Evolutionary conservation across 2,113 vertebrate species (phyloP).

Genomic region (Nothobranchius furzeri): DNA sequence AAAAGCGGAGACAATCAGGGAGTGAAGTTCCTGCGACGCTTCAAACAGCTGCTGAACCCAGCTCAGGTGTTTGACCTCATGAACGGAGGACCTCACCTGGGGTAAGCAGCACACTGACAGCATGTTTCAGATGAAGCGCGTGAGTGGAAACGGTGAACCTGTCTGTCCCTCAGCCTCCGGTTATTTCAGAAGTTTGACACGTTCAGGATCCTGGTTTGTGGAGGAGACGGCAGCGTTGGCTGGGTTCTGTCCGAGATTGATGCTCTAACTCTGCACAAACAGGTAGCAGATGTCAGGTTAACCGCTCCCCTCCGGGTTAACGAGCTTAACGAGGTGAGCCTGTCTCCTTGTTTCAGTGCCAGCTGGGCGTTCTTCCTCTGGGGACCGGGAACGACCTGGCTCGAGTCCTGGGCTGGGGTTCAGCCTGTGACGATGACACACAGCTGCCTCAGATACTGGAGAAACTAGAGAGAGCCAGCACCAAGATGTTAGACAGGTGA

Average conservation of each 20-base stretch:
- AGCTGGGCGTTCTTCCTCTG: slow-evolving; percentile 93
- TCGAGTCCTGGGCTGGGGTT: slow-evolving; percentile 95
- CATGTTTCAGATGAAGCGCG: background rate
- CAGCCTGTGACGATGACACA: slow-evolving; percentile 93
- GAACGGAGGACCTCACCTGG: slow-evolving; percentile 97
- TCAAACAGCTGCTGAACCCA: slow-evolving; percentile 96
- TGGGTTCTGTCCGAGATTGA: slow-evolving; percentile 99
- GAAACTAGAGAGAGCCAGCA: slow-evolving; percentile 96
- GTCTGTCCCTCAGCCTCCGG: slow-evolving; percentile 80
- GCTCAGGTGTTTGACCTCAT: slow-evolving; percentile 98
- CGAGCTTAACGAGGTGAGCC: too few species aligned
- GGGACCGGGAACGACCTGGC: slow-evolving; percentile 97
- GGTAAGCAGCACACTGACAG: slow-evolving; percentile 76
- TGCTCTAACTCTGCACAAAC: slow-evolving; percentile 92
- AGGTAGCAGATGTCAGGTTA: slow-evolving; percentile 68
- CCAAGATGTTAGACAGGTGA: slow-evolving; percentile 97
- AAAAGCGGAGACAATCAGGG: slow-evolving; percentile 99
- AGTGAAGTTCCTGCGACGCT: slow-evolving; percentile 93
- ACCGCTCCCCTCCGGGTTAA: too few species aligned
- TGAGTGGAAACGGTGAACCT: background rate
- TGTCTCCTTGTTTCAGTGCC: slow-evolving; percentile 80
- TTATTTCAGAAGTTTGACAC: slow-evolving; percentile 98
- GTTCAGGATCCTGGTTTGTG: slow-evolving; percentile 96
- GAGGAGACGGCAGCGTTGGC: slow-evolving; percentile 96
- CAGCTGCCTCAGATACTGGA: slow-evolving; percentile 96